These are phyloP conservation scores for Cactoblastis cactorum DNA, from an alignment of 2,888 invertebrate genomes.

Conservation along the genomic window DNA sequence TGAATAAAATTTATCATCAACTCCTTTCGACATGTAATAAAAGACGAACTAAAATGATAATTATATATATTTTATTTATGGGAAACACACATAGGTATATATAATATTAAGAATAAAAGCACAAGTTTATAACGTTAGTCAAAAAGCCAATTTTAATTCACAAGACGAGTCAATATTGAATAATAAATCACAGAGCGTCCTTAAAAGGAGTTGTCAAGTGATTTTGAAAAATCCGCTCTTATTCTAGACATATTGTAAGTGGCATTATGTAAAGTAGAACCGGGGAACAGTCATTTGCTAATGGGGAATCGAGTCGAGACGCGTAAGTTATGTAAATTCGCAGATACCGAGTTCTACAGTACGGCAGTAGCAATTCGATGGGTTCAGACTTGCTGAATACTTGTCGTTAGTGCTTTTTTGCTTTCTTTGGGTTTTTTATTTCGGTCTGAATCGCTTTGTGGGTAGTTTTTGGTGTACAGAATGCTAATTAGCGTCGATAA, in stretches of 20 bases:
- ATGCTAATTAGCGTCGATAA: background rate
- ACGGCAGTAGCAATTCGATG: background rate
- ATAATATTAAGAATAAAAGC: too few species aligned
- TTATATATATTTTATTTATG: too few species aligned
- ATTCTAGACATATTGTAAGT: conserved; percentile 13
- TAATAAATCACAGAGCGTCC: background rate
- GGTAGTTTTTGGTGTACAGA: background rate
- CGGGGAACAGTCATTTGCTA: conserved; percentile 48
- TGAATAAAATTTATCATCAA: too few species aligned
- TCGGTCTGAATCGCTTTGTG: background rate
- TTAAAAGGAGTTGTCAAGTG: background rate
- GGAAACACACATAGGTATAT: too few species aligned
- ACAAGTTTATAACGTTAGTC: background rate
- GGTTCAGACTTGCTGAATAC: background rate
- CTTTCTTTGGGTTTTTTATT: background rate
- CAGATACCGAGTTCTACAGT: conserved; percentile 24
- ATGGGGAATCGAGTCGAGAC: conserved; percentile 45
- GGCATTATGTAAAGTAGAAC: conserved; percentile 11
- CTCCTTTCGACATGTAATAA: too few species aligned
- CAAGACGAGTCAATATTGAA: conserved; percentile 1
- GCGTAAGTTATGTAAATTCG: conserved; percentile 43
- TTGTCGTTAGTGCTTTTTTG: background rate
- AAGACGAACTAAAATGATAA: too few species aligned
- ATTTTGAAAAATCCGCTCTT: conserved; percentile 1
- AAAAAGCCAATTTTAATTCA: background rate